Conservation (phyloP, 2,797 vertebrate genomes). For the Clarias platycephalus region DNA sequence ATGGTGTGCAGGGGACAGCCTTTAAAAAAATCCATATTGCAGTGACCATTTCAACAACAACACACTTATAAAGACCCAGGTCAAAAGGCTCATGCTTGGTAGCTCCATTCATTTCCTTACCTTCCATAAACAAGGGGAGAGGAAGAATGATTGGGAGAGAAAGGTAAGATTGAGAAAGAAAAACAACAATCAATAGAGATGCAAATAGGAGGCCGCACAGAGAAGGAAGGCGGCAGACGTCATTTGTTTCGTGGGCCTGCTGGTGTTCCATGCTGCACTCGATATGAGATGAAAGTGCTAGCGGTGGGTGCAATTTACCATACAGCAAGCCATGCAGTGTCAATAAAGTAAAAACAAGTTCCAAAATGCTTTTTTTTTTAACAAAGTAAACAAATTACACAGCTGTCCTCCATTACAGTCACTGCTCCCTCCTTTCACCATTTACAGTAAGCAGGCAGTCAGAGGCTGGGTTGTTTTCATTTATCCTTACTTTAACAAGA, state of each 20-base stretch:
- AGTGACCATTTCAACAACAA: slow-evolving; percentile 24
- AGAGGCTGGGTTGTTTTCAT: background rate
- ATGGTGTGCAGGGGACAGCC: slow-evolving; percentile 26
- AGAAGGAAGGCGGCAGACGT: slow-evolving; percentile 61
- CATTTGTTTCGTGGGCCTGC: slow-evolving; percentile 58
- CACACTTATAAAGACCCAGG: slow-evolving; percentile 21
- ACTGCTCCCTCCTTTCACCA: slow-evolving; percentile 32
- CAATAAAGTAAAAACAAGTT: slow-evolving; percentile 56
- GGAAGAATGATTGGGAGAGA: slow-evolving; percentile 50
- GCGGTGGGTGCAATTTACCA: slow-evolving; percentile 55
- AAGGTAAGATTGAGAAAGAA: slow-evolving; percentile 62
- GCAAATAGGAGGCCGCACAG: slow-evolving; percentile 56
- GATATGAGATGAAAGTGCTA: slow-evolving; percentile 56
- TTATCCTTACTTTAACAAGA: slow-evolving; percentile 8
- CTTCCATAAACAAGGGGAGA: slow-evolving; percentile 71
- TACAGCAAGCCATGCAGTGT: slow-evolving; percentile 72
- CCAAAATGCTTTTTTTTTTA: slow-evolving; percentile 53
- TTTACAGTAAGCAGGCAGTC: slow-evolving; percentile 26
- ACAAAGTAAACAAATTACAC: slow-evolving; percentile 29
- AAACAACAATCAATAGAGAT: slow-evolving; percentile 64
- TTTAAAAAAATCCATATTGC: slow-evolving; percentile 37
- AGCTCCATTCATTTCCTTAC: slow-evolving; percentile 71
- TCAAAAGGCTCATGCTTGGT: slow-evolving; percentile 35
- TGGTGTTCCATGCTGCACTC: slow-evolving; percentile 70
- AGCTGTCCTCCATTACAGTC: slow-evolving; percentile 26